Base-by-base conservation (phyloP, 2,113 vertebrate genomes). In the Dunckerocampus dactyliophorus region DNA sequence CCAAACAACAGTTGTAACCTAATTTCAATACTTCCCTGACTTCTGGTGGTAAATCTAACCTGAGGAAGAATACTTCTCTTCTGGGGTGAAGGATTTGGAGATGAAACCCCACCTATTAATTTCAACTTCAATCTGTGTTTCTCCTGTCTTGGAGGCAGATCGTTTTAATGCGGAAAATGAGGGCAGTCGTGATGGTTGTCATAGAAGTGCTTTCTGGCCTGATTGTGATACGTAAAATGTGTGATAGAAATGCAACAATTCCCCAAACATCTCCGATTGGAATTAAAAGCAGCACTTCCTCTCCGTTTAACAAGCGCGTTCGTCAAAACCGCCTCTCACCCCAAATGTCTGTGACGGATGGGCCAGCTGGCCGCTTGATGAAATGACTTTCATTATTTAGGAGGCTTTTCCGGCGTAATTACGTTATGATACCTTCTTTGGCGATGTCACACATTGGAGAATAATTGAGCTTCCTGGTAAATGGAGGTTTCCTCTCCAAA, bases 151-250 rank as follows among this genome's bases (percentile, higher is more conserved):
- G 19, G 28, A 71, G 75, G 75, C 65, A 62, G 59, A 74, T 63
- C 1, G 46, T 58, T 71, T 43, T 56, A 50, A 67, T 51, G 62
- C 52, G 64, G 65, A 60, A 65, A 67, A 67, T 65, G 15, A 45
- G 56, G 69, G 64, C 77, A 66, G 74, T 80, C 72, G 80, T 75
- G 50, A 80, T 81, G 8, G 53, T 69, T 73, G 53, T 39, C 37
- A 39, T 12, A 79, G 64, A 67, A 51, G 34, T 61, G 73, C 63
- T 76, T 72, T 68, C 31, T 24, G 65, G 72, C 52, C 46, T 73
- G 65, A 65, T 77, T 77, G 69, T 66, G 60, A 71, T 47, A 63
- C 51, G 52, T 47, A 46, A 71, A 52, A 60, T 21, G 59, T 24
- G 24, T 61, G 67, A 63, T 39, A 19, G 58, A 53, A 62, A 57